Evolutionary conservation across 1,140 invertebrate genomes (phyloP).

Genomic region (Eupristina koningsbergeri): DNA sequence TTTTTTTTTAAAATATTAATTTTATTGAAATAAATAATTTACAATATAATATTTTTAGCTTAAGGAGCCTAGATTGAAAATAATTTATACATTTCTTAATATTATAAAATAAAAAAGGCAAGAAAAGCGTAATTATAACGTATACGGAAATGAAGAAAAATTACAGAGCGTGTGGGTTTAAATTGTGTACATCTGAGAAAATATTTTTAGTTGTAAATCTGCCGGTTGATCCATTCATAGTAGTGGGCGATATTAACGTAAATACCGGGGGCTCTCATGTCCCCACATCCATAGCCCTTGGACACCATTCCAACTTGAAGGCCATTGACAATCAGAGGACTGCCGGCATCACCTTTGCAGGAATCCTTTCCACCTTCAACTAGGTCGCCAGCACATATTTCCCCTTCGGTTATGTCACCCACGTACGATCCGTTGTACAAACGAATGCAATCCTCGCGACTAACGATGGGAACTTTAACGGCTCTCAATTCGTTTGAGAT

Average conservation of each 20-base stretch:
- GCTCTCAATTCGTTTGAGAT: background rate
- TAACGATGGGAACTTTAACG: background rate
- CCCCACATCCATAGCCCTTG: background rate
- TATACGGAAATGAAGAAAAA: too few species aligned
- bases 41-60: too few species aligned
- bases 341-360: constrained; percentile 28
- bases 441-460: background rate
- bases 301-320: background rate
- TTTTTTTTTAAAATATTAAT: too few species aligned
- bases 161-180: too few species aligned
- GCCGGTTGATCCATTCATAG: background rate
- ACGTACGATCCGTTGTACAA: background rate
- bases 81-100: too few species aligned
- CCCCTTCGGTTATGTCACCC: too few species aligned
- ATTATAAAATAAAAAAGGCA: too few species aligned
- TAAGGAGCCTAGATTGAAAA: too few species aligned
- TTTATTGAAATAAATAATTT: too few species aligned
- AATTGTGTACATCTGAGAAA: too few species aligned
- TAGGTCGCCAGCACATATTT: constrained; percentile 17
- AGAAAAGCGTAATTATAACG: too few species aligned
- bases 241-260: constrained; percentile 21
- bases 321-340: background rate
- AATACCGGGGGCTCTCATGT: background rate
- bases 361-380: background rate
- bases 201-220: background rate